These are phyloP conservation scores for Aphelenchoides fujianensis DNA, from an alignment of 1,140 invertebrate species.

Conservation along the genomic window DNA sequence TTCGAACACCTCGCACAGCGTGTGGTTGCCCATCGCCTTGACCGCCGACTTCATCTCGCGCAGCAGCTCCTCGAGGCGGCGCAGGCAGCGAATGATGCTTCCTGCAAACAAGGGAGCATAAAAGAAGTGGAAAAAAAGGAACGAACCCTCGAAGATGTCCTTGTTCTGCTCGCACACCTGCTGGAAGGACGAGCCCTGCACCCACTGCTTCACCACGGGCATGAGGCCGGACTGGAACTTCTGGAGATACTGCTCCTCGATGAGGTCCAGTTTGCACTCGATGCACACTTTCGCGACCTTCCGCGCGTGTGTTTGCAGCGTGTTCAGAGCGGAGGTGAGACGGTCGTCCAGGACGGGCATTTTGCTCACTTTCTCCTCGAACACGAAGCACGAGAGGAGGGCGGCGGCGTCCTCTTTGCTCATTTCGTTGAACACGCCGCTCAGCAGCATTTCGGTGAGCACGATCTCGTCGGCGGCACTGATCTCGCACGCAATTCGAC, in stretches of 20 bases:
- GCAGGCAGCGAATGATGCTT: conserved; percentile 94
- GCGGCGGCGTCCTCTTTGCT: conserved; percentile 78
- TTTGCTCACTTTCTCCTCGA: conserved; percentile 84
- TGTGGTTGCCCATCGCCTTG: conserved; percentile 91
- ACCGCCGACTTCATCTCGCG: conserved; percentile 91
- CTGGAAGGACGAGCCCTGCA: conserved; percentile 83
- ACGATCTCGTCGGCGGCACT: conserved; percentile 90
- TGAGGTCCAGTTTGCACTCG: conserved; percentile 84
- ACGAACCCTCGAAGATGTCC: conserved; percentile 88
- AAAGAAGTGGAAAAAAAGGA: background rate
- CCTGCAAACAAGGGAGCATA: too few relatives aligned
- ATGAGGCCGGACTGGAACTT: conserved; percentile 89
- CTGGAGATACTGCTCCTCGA: conserved; percentile 85
- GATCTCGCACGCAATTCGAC: conserved; percentile 92
- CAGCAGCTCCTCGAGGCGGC: conserved; percentile 88
- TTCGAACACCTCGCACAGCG: conserved; percentile 87
- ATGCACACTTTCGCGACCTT: conserved; percentile 80
- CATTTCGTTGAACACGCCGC: conserved; percentile 87
- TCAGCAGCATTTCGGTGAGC: conserved; percentile 95
- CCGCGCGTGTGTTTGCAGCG: conserved; percentile 79
- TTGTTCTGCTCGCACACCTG: conserved; percentile 94
- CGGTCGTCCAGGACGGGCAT: conserved; percentile 79
- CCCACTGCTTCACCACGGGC: conserved; percentile 93
- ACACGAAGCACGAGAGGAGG: conserved; percentile 91
- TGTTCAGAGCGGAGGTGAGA: conserved; percentile 77